These are phyloP conservation scores for Forficula auricularia DNA, from an alignment of 1,140 invertebrate genomes.

Conservation along the genomic window DNA sequence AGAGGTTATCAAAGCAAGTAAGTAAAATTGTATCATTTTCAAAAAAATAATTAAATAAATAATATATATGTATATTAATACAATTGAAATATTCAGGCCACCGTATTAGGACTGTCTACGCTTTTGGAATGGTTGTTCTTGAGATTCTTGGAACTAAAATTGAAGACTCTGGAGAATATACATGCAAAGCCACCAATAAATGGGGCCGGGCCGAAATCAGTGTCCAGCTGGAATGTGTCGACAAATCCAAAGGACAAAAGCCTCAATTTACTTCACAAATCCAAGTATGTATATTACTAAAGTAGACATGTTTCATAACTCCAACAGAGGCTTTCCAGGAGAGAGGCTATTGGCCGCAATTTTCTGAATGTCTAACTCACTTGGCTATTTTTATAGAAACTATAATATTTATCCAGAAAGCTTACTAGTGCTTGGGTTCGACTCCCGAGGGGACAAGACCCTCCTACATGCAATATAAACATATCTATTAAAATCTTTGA, in stretches of 20 bases:
- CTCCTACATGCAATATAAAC: no score
- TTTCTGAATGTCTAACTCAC: no score
- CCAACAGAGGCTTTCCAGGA: no score
- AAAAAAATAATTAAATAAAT: neutral
- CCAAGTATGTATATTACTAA: slow-evolving; percentile 22
- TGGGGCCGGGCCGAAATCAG: slow-evolving; percentile 75
- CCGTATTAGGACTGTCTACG: slow-evolving; percentile 75
- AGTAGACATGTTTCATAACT: no score
- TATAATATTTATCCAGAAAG: no score
- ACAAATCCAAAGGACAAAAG: slow-evolving; percentile 65
- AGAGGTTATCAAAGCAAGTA: slow-evolving; percentile 65
- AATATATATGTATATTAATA: neutral
- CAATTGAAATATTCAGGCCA: no score
- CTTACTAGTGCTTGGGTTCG: no score
- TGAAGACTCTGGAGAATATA: slow-evolving; percentile 71
- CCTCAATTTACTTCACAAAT: slow-evolving; percentile 78
- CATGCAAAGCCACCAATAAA: slow-evolving; percentile 72
- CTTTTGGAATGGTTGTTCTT: slow-evolving; percentile 87
- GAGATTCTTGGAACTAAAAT: slow-evolving; percentile 81
- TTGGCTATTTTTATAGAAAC: no score
- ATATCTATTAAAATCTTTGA: no score
- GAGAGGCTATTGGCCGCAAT: no score
- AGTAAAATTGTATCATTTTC: slow-evolving; percentile 12
- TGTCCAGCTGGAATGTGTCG: slow-evolving; percentile 64
- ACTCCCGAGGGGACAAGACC: no score